Conservation (phyloP, 2,113 vertebrate species). For the Capreolus pygargus region DNA sequence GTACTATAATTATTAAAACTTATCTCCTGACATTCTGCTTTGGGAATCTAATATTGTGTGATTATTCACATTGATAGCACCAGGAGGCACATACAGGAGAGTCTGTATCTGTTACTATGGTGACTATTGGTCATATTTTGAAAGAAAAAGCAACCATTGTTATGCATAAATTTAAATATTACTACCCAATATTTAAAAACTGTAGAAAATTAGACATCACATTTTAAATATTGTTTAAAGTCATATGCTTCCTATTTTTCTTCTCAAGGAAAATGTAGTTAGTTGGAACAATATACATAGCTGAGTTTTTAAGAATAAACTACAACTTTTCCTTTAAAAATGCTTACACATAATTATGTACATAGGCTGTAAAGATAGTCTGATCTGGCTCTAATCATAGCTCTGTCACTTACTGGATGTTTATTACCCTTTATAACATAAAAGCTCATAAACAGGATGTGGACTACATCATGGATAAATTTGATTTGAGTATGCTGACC, state of each 20-base stretch:
- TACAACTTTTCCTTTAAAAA: background rate
- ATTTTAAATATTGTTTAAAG: background rate
- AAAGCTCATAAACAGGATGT: background rate
- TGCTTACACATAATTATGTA: background rate
- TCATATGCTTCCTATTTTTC: background rate
- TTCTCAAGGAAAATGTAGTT: background rate
- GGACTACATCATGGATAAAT: background rate
- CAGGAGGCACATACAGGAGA: constrained; percentile 43
- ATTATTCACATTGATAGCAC: constrained; percentile 18
- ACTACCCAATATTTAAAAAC: background rate
- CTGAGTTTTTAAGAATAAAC: background rate
- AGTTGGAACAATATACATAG: background rate
- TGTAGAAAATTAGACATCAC: background rate
- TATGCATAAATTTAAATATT: constrained; percentile 32
- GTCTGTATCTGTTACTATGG: constrained; percentile 45
- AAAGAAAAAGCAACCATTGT: background rate
- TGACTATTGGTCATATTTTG: background rate
- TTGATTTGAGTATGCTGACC: background rate
- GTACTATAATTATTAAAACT: background rate
- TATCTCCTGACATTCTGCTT: background rate
- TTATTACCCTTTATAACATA: background rate
- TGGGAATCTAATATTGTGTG: background rate
- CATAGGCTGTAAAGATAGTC: background rate
- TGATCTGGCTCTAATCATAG: background rate
- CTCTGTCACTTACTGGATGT: background rate